A percentile compares a stretch with the other conserved stretches of the same genome.
phyloP scores from a whole-genome alignment of 2,113 vertebrate species.

The Agelaius phoeniceus region DNA sequence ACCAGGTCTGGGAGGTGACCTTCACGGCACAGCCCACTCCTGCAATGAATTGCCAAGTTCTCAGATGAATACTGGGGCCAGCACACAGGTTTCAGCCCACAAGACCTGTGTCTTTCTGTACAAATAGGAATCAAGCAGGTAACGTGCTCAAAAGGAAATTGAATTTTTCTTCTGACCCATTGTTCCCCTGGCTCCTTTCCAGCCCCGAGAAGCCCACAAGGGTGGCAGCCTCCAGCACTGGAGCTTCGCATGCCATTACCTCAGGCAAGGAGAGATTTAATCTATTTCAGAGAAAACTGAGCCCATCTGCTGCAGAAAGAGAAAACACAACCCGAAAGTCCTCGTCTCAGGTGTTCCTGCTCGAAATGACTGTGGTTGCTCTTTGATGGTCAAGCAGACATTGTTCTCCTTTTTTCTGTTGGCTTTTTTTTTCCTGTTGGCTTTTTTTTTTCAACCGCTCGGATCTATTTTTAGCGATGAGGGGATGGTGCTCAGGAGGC shows the following conservation, averaged over 20 bases:
- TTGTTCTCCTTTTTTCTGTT: not conserved
- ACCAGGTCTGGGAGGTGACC: not conserved
- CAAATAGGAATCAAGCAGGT: not conserved
- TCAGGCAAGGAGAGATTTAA: not conserved
- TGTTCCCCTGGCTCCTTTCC: not conserved
- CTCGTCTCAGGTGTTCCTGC: not conserved
- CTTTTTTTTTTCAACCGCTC: not conserved
- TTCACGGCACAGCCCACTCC: not conserved
- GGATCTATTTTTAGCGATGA: not conserved
- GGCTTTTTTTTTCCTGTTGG: not conserved
- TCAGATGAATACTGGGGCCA: not conserved
- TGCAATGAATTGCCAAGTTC: not conserved
- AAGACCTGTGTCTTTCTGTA: not conserved
- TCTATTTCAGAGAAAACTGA: not conserved
- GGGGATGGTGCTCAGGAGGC: not conserved
- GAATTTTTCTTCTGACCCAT: not conserved
- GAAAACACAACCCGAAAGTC: not conserved
- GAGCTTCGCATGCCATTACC: not conserved
- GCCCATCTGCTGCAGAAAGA: not conserved
- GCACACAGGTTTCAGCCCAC: not conserved
- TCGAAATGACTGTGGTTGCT: not conserved
- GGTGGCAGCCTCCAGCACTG: not conserved
- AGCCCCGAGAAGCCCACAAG: not conserved
- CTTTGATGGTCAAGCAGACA: conserved; percentile 56
- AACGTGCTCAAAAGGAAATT: not conserved